Base-by-base conservation (phyloP, 2,888 invertebrate species). In the Penaeus monodon region DNA sequence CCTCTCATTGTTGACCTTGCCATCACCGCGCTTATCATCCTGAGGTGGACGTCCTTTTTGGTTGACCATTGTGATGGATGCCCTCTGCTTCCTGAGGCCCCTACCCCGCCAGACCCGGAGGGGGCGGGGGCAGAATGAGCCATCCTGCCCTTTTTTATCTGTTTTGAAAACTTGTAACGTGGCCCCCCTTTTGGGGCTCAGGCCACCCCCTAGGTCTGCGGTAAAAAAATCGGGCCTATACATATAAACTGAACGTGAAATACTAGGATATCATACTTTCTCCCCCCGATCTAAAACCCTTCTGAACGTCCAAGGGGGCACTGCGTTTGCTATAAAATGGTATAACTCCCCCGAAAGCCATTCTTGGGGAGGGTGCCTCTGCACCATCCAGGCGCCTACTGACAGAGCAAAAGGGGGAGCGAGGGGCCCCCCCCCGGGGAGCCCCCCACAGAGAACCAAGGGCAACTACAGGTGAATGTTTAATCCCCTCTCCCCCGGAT, bases 201-300 rank as follows among this genome's bases (percentile, higher is more conserved):
- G 89, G 81, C 82, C 91, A 90, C 90, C 94, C 92, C 95, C 94
- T 91, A 96, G 96, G 93, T 97, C 97, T 88, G 98, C 91, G 98
- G 93, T 93, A 97, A 97, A 93, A 98, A 98, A 92, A 98, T 96
- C 91, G 95, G 95, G 91, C 97, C 98, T 94, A 98, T 96, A 94
- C 98, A 98, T 91, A 98, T 96, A 92, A 97, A 94, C 91, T 96
- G 93, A 98, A 96, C 91, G 97, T 97, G 92, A 96, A 94, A 95
- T 92, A 98, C 97, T 92, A 98, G 94, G 91, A 94, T 92, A 98
- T 96, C 91, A 98, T 94, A 97, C 98, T 94, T 97, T 98, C 93
- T 98, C 98, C 91, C n/a, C 97, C 95, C 90, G 97, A 95, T 92
- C 97, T 95, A 93, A 97, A 96, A 96, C 95, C 91, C 96, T 95